phyloP scores from a whole-genome alignment of 2,888 invertebrate genomes.

The Apodemia zela region DNA sequence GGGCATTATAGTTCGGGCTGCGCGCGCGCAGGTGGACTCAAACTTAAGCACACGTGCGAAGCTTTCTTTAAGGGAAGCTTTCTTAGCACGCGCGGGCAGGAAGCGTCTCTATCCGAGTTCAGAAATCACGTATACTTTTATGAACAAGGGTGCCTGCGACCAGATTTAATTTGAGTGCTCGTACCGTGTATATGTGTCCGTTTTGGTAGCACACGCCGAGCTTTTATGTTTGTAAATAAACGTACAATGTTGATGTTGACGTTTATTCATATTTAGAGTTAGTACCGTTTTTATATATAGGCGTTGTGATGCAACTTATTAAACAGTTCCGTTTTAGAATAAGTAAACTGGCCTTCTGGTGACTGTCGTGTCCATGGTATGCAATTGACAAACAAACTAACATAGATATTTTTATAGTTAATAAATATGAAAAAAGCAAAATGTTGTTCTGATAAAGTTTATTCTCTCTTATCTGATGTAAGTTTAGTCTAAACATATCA shows the following conservation, averaged over 20 bases:
- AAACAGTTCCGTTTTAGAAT: constrained; percentile 11
- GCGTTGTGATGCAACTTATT: constrained; percentile 15
- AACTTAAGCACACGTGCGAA: constrained; percentile 58
- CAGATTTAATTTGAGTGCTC: constrained; percentile 61
- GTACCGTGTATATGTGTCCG: constrained; percentile 44
- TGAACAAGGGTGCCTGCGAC: constrained; percentile 41
- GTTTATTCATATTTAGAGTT: constrained; percentile 56
- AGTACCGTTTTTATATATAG: constrained; percentile 33
- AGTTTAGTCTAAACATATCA: too few species aligned
- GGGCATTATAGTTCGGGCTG: constrained; percentile 35
- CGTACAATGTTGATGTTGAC: constrained; percentile 53
- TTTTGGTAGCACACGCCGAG: constrained; percentile 54
- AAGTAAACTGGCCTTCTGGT: constrained; percentile 19
- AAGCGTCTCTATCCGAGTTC: constrained; percentile 42
- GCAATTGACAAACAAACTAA: too few species aligned
- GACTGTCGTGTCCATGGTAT: not conserved
- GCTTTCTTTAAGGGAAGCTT: constrained; percentile 59
- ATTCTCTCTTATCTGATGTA: too few species aligned
- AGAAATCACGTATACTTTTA: constrained; percentile 35
- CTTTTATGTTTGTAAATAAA: constrained; percentile 73
- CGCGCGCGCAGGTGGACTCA: constrained; percentile 64
- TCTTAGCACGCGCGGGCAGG: constrained; percentile 54
- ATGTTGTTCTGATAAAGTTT: too few species aligned
- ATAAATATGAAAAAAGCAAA: too few species aligned
- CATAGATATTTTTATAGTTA: too few species aligned